Conservation (phyloP, 2,113 vertebrate genomes). For the Bucco capensis region DNA sequence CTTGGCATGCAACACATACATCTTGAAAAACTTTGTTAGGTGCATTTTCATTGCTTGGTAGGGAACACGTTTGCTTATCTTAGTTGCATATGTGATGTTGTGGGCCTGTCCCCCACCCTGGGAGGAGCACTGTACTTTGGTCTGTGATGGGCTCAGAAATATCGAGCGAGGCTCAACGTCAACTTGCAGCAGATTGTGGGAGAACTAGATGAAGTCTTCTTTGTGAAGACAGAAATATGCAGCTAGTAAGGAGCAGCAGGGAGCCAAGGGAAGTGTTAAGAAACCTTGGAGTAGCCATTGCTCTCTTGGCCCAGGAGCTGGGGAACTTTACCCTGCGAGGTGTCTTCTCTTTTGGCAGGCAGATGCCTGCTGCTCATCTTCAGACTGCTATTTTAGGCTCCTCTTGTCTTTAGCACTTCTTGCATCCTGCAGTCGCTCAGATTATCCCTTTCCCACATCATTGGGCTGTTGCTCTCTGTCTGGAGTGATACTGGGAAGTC, state of each 20-base stretch:
- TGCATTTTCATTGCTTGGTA: not conserved
- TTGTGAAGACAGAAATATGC: not conserved
- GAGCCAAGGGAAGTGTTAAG: not conserved
- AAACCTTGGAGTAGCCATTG: not conserved
- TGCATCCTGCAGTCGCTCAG: not conserved
- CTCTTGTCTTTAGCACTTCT: constrained; percentile 36
- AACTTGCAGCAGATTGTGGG: not conserved
- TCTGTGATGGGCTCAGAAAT: not conserved
- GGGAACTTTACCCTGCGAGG: not conserved
- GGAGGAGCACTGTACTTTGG: not conserved
- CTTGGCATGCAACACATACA: not conserved
- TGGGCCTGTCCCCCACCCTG: not conserved
- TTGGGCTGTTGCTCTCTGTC: not conserved
- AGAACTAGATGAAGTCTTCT: not conserved
- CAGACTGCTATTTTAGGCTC: constrained; percentile 38
- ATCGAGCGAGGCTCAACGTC: not conserved
- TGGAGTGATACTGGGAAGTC: not conserved
- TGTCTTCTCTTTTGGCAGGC: constrained; percentile 12
- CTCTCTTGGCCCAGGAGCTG: not conserved
- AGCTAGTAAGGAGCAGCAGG: not conserved
- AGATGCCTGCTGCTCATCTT: constrained; percentile 28
- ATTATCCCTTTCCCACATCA: not conserved
- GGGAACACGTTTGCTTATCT: not conserved
- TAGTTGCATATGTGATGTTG: accelerated
- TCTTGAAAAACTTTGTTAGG: not conserved